Evolutionary conservation across 2,113 vertebrate genomes (phyloP).

Genomic region (Stigmatopora nigra): DNA sequence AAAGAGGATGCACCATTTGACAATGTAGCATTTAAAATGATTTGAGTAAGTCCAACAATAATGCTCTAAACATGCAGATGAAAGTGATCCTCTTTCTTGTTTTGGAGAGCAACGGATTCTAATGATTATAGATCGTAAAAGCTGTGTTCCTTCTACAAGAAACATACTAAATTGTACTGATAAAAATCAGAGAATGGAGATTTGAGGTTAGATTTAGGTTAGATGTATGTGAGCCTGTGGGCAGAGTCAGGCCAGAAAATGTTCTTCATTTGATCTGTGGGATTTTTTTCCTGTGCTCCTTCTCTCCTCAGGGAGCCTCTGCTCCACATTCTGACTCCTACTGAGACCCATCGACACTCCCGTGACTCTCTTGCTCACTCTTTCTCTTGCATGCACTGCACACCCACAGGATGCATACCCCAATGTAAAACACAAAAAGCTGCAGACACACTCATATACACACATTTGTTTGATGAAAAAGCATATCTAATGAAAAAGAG

Average conservation of each 20-base stretch:
- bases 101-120: slow-evolving; percentile 12
- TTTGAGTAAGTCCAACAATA: not conserved
- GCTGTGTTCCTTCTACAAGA: not conserved
- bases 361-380: slow-evolving; percentile 40
- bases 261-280: slow-evolving; percentile 76
- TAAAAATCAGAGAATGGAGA: not conserved
- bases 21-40: not conserved
- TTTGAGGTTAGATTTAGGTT: not conserved
- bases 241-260: slow-evolving; percentile 63
- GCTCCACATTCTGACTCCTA: slow-evolving; percentile 77
- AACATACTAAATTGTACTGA: not conserved
- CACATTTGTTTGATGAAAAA: not conserved
- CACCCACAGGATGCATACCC: slow-evolving; percentile 24
- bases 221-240: slow-evolving; percentile 29
- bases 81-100: slow-evolving; percentile 38
- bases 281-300: slow-evolving; percentile 56
- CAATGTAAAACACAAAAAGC: slow-evolving; percentile 17
- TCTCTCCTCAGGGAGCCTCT: slow-evolving; percentile 69
- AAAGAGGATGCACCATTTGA: not conserved
- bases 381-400: slow-evolving; percentile 32
- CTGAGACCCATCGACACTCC: slow-evolving; percentile 70
- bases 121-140: not conserved
- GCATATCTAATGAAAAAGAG: not conserved
- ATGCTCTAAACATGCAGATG: slow-evolving; percentile 15
- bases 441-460: slow-evolving; percentile 1